phyloP scores from a whole-genome alignment of 1,140 invertebrate genomes.

The Manduca sexta region DNA sequence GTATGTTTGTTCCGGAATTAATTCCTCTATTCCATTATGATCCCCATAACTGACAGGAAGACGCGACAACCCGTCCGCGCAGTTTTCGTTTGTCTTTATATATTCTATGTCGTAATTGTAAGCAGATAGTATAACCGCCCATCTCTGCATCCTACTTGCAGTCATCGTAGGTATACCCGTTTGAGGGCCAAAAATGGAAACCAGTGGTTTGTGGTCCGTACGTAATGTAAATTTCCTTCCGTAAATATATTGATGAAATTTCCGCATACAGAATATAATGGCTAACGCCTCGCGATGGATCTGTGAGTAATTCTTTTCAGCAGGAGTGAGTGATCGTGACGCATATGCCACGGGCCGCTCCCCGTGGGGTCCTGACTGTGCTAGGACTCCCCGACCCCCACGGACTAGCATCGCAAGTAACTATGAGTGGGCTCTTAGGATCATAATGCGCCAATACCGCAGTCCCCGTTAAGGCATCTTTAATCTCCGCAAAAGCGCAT shows the following conservation, averaged over 20 bases:
- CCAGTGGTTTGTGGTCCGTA: constrained; percentile 8
- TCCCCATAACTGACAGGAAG: too few relatives aligned
- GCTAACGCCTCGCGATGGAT: constrained; percentile 12
- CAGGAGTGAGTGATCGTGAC: too few relatives aligned
- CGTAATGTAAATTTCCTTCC: constrained; percentile 2
- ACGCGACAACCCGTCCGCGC: constrained; percentile 12
- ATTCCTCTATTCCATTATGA: neutral
- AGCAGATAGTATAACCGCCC: constrained; percentile 6
- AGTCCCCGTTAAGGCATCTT: constrained; percentile 10
- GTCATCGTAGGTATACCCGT: constrained; percentile 3
- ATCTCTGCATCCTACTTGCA: constrained; percentile 7
- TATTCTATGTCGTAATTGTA: constrained; percentile 5
- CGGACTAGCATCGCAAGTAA: constrained; percentile 4
- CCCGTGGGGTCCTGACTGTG: neutral
- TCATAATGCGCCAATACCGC: constrained; percentile 50
- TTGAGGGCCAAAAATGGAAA: too few relatives aligned
- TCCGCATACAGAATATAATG: constrained; percentile 12
- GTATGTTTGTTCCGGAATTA: constrained; percentile 19
- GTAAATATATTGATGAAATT: too few relatives aligned
- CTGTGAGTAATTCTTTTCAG: constrained; percentile 13
- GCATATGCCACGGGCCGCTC: constrained; percentile 2
- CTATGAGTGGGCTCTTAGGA: constrained; percentile 19
- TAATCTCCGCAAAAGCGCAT: constrained; percentile 16
- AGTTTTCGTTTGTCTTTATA: constrained; percentile 13
- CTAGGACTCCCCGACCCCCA: neutral